Percentiles rank a stretch among this genome's conserved stretches.
Conservation (phyloP, 2,888 invertebrate genomes). For the Lysandra coridon region DNA sequence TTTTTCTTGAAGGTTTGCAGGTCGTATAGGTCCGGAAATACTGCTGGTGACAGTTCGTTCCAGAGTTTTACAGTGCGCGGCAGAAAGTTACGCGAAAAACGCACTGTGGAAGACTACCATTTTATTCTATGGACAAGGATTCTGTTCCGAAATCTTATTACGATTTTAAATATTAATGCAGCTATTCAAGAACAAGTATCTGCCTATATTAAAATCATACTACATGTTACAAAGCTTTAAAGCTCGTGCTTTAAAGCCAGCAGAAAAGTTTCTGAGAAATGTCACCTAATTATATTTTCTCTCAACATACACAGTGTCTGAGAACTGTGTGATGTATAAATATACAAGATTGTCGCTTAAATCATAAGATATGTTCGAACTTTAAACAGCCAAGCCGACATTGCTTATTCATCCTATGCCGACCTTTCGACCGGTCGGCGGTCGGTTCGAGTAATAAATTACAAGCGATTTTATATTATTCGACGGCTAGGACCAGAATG, state of each 20-base stretch:
- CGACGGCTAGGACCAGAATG: background rate
- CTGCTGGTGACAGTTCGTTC: too few relatives aligned
- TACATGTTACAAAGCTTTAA: too few relatives aligned
- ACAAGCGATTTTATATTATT: background rate
- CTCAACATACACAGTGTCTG: too few relatives aligned
- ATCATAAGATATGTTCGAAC: background rate
- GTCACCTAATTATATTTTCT: too few relatives aligned
- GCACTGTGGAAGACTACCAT: too few relatives aligned
- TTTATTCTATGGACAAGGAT: background rate
- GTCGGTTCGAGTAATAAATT: background rate
- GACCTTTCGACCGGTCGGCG: background rate
- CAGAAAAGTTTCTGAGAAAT: too few relatives aligned
- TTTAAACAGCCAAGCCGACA: background rate
- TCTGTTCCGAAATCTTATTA: conserved; percentile 8
- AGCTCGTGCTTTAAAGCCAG: too few relatives aligned
- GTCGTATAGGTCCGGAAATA: too few relatives aligned
- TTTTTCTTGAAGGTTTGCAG: too few relatives aligned
- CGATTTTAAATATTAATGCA: background rate
- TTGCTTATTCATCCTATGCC: background rate
- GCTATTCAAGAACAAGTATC: background rate
- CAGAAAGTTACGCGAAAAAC: too few relatives aligned
- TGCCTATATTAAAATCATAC: background rate
- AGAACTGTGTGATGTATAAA: too few relatives aligned
- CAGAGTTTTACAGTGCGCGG: too few relatives aligned
- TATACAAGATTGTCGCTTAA: background rate